A percentile compares a stretch with the other conserved stretches of the same genome.
Evolutionary conservation across 1,140 invertebrate genomes (phyloP).

Genomic region (Orussus abietinus): DNA sequence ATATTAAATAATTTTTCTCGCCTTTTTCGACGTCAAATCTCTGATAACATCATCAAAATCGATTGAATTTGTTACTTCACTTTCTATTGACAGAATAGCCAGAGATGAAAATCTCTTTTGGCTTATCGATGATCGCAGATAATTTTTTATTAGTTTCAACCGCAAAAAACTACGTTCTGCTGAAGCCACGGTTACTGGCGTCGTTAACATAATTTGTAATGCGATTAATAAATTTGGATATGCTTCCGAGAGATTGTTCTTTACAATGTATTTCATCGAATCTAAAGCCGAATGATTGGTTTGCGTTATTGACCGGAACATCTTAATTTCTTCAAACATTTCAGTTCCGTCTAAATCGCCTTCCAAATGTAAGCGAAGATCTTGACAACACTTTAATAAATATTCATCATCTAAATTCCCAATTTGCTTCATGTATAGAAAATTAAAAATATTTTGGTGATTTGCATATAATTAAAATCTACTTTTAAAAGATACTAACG

Average conservation of each 20-base stretch:
- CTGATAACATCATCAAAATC: constrained; percentile 15
- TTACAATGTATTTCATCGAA: constrained; percentile 11
- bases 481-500: constrained; percentile 10
- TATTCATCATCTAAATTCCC: constrained; percentile 11
- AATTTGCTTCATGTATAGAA: constrained; percentile 13
- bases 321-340: constrained; percentile 15
- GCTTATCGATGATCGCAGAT: constrained; percentile 14
- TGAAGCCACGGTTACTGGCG: constrained; percentile 12
- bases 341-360: constrained; percentile 13
- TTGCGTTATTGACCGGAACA: constrained; percentile 10
- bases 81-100: constrained; percentile 14
- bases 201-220: constrained; percentile 10
- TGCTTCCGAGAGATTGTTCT: constrained; percentile 9
- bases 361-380: constrained; percentile 14
- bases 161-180: constrained; percentile 10
- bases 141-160: constrained; percentile 20
- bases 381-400: constrained; percentile 14
- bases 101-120: constrained; percentile 10
- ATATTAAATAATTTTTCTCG: constrained; percentile 14
- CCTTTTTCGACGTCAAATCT: constrained; percentile 16
- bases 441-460: constrained; percentile 16
- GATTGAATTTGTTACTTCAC: constrained; percentile 14
- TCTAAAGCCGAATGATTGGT: constrained; percentile 10
- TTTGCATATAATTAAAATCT: constrained; percentile 16
- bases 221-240: constrained; percentile 14